Evolutionary conservation across 1,140 invertebrate species (phyloP), one percentile per base, ranked within the genome.

Genomic region (Formica exsecta): DNA sequence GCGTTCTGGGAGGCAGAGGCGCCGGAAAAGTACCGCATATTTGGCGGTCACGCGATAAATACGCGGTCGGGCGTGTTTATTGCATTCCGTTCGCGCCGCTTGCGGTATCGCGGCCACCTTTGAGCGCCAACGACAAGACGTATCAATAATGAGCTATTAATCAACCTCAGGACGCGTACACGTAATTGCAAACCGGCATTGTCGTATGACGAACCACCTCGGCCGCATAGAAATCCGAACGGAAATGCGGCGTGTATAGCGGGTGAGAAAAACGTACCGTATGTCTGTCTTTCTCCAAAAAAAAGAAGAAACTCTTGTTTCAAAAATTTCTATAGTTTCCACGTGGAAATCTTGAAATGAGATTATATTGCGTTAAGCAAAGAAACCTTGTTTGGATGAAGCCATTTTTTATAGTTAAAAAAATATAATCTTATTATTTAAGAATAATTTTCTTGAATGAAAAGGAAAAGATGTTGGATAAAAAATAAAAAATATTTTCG

Each of bases 131-230:
- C 66, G 68, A 83, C 79, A 83, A 83, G 79, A 74, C 79, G 68
- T 83, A 83, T 83, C 79, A 74, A 83, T 83, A 83, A 83, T 83
- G 68, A 83, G 79, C 68, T 83, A 73, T 83, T 83, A 83, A 83
- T 83, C 79, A 83, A 83, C 79, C 79, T 81, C 79, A 25, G 68
- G 11, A 29, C 38, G 79, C 44, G 79, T 73, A 83, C 79, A 61
- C 38, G 79, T 83, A 83, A 83, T 83, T 83, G 68, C 79, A 68
- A 36, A 11, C 79, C 79, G 38, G 57, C 79, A 83, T 83, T 83
- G 79, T 83, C 68, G 79, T 61, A 48, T 83, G 79, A 83, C 79
- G 79, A 29, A 83, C 68, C 79, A 61, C 22, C 32, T 66, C 68
- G 79, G 38, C 59, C 13, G 38, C 36, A 32, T 83, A 83, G 79